These are phyloP conservation scores for Lontra canadensis DNA, from an alignment of 2,113 vertebrate species.

Conservation along the genomic window DNA sequence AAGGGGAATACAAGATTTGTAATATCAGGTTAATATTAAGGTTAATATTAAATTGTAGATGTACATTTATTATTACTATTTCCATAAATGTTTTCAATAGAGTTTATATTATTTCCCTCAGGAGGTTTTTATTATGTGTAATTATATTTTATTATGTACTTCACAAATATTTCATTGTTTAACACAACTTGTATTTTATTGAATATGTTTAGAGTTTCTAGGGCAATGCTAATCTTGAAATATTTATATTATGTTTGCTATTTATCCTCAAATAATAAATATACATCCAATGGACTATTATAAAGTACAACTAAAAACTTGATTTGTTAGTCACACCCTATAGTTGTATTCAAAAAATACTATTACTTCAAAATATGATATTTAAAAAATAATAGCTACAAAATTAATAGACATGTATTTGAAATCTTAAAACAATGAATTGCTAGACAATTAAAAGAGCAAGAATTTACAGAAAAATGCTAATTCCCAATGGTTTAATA, in stretches of 20 bases:
- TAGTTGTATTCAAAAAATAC: background rate
- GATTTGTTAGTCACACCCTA: background rate
- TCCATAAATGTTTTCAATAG: background rate
- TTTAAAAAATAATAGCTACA: background rate
- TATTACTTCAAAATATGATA: background rate
- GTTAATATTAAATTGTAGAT: background rate
- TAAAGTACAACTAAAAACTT: background rate
- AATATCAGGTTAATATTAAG: background rate
- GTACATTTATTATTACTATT: background rate
- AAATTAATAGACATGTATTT: background rate
- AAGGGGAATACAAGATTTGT: background rate
- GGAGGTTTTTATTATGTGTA: background rate
- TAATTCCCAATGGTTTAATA: background rate
- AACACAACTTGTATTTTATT: background rate
- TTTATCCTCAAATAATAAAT: background rate
- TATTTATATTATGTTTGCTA: slow-evolving; percentile 3
- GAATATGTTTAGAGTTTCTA: background rate
- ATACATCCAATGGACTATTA: background rate
- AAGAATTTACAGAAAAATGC: background rate
- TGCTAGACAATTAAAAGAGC: background rate
- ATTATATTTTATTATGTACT: background rate
- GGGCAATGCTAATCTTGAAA: background rate
- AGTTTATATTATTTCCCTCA: background rate
- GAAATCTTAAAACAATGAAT: background rate
- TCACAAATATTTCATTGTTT: background rate